Base-by-base conservation (phyloP, 2,888 invertebrate genomes). In the Acleris sparsana region DNA sequence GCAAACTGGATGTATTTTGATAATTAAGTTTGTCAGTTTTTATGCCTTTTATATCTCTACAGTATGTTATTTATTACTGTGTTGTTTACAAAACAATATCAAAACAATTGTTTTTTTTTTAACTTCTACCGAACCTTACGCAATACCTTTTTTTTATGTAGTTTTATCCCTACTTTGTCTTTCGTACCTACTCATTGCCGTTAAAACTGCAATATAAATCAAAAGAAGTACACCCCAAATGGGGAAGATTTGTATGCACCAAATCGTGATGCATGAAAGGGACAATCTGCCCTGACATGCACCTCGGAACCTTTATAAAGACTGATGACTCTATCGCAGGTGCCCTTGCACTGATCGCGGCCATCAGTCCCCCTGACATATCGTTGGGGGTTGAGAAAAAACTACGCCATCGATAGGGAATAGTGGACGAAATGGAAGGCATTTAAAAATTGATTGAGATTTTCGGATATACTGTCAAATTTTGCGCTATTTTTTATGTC, bases 271-370 rank as follows among this genome's bases (percentile, higher is more conserved):
- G 39, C 62, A 66, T 66, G 56, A 55, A 56, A 57, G 48, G 61
- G 66, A 66, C 55, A 65, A 71, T 72, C 44, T 52, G 44, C 39
- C 29, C 43, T 48, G 66, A 71, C 69, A 39, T 59, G 67, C 62
- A 66, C 58, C 57, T 60, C 49, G 67, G 63, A 46, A 52, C 65
- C 63, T 63, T 63, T 66, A 63, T 67, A 62, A 69, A 71, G 72
- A 72, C 60, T 70, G 68, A 71, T 72, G 69, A 65, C 68, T 70
- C 73, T 60, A 72, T 72, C 73, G 68, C 80, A 81, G 79, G 79
- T 82, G 80, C 72, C 68, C 69, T 73, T 71, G 70, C 71, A 80
- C 72, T 73, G 74, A 82, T 80, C 77, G 75, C 70, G 70, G 71
- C 75, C 70, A 79, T 81, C 80, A 84, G 83, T 81, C 77, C 73